Percentiles rank a stretch among this genome's conserved stretches.
These are phyloP conservation scores for Baronia brevicornis DNA, from an alignment of 2,888 invertebrate genomes.

Conservation along the genomic window DNA sequence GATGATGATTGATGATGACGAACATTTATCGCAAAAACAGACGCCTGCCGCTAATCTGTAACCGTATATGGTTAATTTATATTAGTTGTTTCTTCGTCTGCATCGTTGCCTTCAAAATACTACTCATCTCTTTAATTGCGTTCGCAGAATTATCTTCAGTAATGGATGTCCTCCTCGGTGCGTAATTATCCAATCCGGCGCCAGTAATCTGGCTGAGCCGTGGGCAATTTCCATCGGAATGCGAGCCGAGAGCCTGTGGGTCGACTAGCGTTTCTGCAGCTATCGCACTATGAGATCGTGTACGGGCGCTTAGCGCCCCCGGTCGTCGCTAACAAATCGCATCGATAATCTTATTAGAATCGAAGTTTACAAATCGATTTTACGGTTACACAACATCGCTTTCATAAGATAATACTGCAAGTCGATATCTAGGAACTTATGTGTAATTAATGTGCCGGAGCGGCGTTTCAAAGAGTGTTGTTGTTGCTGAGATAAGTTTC, in stretches of 20 bases:
- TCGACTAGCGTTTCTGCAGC: constrained; percentile 39
- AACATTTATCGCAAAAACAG: no score
- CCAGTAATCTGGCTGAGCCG: constrained; percentile 49
- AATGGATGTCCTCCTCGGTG: constrained; percentile 60
- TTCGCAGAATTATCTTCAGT: constrained; percentile 59
- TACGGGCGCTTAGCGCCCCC: constrained; percentile 14
- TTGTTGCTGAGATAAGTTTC: neutral
- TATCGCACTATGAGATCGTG: constrained; percentile 33
- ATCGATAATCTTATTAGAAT: constrained; percentile 7
- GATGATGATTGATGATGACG: no score
- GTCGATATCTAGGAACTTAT: constrained; percentile 8
- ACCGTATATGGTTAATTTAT: constrained; percentile 20
- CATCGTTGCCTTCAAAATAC: constrained; percentile 41
- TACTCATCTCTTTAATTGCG: constrained; percentile 57
- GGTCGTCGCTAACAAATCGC: constrained; percentile 46
- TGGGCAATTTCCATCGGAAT: constrained; percentile 58
- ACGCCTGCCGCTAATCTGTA: no score
- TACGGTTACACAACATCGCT: constrained; percentile 7
- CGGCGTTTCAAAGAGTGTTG: constrained; percentile 3
- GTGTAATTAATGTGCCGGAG: constrained; percentile 12
- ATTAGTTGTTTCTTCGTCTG: constrained; percentile 31
- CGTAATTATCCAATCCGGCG: constrained; percentile 62
- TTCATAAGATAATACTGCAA: constrained; percentile 10
- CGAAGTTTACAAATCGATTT: no score
- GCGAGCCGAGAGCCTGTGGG: constrained; percentile 32